Evolutionary conservation across 2,888 invertebrate genomes (phyloP).

Genomic region (Rhagophthalmus giganteus): DNA sequence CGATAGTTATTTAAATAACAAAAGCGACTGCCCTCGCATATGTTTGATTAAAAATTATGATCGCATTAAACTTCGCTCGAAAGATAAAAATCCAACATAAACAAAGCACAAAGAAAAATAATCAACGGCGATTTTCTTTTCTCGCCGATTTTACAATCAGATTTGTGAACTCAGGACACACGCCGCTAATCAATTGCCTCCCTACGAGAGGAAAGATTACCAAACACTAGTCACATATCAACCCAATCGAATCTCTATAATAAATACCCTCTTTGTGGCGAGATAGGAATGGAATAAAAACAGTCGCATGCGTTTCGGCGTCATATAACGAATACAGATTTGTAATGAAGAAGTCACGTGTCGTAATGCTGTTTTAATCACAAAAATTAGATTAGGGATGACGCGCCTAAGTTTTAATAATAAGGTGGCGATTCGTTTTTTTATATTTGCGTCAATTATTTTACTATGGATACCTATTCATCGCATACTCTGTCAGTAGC

Average conservation of each 20-base stretch:
- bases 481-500: conserved; percentile 13
- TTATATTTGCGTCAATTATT: background rate
- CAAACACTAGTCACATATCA: conserved; percentile 42
- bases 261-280: conserved; percentile 49
- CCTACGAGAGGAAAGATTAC: conserved; percentile 38
- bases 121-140: conserved; percentile 35
- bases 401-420: background rate
- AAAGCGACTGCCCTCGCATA: too few relatives aligned
- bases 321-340: conserved; percentile 49
- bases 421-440: background rate
- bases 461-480: background rate
- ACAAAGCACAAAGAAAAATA: conserved; percentile 26
- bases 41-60: too few relatives aligned
- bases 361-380: conserved; percentile 31
- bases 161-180: conserved; percentile 38
- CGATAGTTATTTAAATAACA: too few relatives aligned
- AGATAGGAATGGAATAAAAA: conserved; percentile 54
- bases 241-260: conserved; percentile 46
- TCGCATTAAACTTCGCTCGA: too few relatives aligned
- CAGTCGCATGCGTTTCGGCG: conserved; percentile 49
- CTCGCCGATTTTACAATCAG: conserved; percentile 39
- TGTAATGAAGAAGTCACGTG: conserved; percentile 31
- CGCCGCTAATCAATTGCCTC: conserved; percentile 40
- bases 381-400: conserved; percentile 25
- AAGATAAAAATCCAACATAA: conserved; percentile 9